Percentiles rank a stretch among this genome's conserved stretches.
These are phyloP conservation scores for Urocyon cinereoargenteus DNA, from an alignment of 2,797 vertebrate species.

Conservation along the genomic window DNA sequence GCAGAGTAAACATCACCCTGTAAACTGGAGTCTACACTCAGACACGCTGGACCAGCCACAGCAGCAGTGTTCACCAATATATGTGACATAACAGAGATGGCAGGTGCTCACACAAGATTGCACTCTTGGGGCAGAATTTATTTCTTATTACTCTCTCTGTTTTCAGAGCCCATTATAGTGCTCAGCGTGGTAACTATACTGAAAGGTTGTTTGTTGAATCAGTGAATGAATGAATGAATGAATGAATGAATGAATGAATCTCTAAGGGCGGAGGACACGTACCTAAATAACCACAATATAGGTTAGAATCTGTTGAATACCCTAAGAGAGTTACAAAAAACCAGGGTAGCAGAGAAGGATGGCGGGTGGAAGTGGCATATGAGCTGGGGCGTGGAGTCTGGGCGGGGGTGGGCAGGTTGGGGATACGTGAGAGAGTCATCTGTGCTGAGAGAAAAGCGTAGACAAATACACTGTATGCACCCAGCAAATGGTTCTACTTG, in stretches of 20 bases:
- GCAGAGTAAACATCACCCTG: background rate
- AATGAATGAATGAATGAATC: constrained; percentile 42
- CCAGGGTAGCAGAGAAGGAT: background rate
- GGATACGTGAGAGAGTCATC: background rate
- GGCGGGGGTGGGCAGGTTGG: background rate
- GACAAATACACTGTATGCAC: background rate
- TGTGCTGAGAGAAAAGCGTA: background rate
- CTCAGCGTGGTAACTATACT: background rate
- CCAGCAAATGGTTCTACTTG: background rate
- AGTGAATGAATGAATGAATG: constrained; percentile 45
- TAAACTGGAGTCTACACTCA: background rate
- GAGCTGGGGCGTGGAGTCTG: background rate
- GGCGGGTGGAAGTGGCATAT: background rate
- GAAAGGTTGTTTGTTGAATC: constrained; percentile 38
- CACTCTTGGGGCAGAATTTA: constrained; percentile 10
- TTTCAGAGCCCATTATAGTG: background rate
- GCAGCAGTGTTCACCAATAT: background rate
- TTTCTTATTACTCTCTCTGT: background rate
- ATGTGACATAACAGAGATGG: background rate
- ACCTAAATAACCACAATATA: background rate
- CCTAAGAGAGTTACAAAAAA: background rate
- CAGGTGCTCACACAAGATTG: background rate
- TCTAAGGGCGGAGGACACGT: background rate
- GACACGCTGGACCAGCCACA: background rate
- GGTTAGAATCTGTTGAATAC: background rate